Base-by-base conservation (phyloP, 2,888 invertebrate genomes). In the Tachina fera region DNA sequence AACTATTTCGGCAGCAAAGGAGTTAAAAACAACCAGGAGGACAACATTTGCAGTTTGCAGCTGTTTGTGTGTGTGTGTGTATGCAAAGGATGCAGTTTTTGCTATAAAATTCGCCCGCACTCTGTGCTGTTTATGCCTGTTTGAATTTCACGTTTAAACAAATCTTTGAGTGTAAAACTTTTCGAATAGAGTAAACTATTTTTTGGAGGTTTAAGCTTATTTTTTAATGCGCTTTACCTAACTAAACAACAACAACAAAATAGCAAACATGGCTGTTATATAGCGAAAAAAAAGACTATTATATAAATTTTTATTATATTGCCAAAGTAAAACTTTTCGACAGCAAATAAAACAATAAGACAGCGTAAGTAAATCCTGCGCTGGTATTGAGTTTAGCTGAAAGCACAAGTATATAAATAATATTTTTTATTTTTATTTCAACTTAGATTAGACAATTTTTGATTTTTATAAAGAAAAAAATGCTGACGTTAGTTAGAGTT, bases 311-410 rank as follows among this genome's bases (percentile, higher is more conserved):
- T 49, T 71, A 60, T 51, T 68, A 74, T 61, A 71, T 60, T 72
- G 60, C 80, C 60, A 61, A 49, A 75, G 70, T 67, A 71, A 80
- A 80, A 80, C 70, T 82, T 82, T 82, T 79, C 74, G 74, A 79
- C 79, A 56, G 67, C 74, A 63, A 79, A 74, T 53, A 63, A 47
- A 76, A 56, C 31, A 68, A 74, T 60, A 49, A 83, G 31, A 67
- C 60, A 68, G 53, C 45, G 58, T n/a, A 65, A 65, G 58, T n/a
- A 72, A 65, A 63, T 79, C 41, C 61, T 61, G 45, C 10, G 13
- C 11, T 11, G 31, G 9, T 45, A 60, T 31, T 9, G 45, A 58
- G 1, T 71, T 45, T 47, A 31, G 58, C 22, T 45, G 19, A 6
- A 8, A 31, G 22, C 8, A 56, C 10, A 71, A 43, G n/a, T 16